Conservation (phyloP, 2,888 invertebrate species). For the Lissocephala sabroskyi region DNA sequence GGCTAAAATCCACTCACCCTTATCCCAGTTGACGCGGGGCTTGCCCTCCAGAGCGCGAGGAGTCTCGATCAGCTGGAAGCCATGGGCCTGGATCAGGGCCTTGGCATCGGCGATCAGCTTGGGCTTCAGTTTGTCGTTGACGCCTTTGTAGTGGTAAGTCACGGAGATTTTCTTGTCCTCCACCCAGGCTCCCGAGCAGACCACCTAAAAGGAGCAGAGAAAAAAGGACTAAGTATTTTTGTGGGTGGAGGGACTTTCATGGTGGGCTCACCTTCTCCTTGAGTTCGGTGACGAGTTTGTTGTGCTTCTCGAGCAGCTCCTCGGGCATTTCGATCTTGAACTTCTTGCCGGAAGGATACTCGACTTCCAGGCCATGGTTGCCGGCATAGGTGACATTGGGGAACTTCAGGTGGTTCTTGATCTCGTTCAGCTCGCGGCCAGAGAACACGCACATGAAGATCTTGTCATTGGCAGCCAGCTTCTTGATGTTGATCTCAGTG, state of each 20-base stretch:
- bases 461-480: slow-evolving; percentile 80
- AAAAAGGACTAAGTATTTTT: background rate
- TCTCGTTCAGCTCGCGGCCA: slow-evolving; percentile 82
- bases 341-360: slow-evolving; percentile 83
- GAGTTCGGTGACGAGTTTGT: slow-evolving; percentile 77
- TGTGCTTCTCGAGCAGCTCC: slow-evolving; percentile 80
- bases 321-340: slow-evolving; percentile 84
- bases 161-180: slow-evolving; percentile 83
- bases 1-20: slow-evolving; percentile 73
- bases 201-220: slow-evolving; percentile 73
- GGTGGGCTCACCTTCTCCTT: slow-evolving; percentile 76
- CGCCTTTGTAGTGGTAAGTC: slow-evolving; percentile 83
- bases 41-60: slow-evolving; percentile 85
- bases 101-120: slow-evolving; percentile 77
- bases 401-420: slow-evolving; percentile 78
- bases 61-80: slow-evolving; percentile 80
- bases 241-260: background rate
- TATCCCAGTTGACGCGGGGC: slow-evolving; percentile 86
- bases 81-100: slow-evolving; percentile 78
- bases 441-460: slow-evolving; percentile 83
- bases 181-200: slow-evolving; percentile 83
- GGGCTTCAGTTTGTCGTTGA: slow-evolving; percentile 76
- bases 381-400: slow-evolving; percentile 81
- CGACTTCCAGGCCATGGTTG: slow-evolving; percentile 83
- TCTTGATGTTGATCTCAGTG: slow-evolving; percentile 80